Evolutionary conservation across 2,888 invertebrate genomes (phyloP).

Genomic region (Drosophila gaucha): DNA sequence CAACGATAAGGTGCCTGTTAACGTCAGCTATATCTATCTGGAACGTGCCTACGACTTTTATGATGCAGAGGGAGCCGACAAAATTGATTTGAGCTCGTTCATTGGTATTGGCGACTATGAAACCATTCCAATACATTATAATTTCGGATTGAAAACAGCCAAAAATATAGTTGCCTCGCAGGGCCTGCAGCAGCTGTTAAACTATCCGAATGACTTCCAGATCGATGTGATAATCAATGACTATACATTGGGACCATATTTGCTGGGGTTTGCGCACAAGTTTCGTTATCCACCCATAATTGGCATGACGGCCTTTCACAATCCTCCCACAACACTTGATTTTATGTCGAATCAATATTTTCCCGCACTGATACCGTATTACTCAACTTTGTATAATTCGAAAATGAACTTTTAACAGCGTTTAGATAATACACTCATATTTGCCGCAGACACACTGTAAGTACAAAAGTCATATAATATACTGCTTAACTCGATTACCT

Average conservation of each 20-base stretch:
- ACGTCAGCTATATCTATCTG: constrained; percentile 70
- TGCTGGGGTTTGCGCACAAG: constrained; percentile 76
- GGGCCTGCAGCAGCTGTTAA: constrained; percentile 60
- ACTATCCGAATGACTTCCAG: constrained; percentile 73
- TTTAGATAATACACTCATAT: constrained; percentile 58
- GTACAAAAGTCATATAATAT: constrained; percentile 1
- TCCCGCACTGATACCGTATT: constrained; percentile 66
- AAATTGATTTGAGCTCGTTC: constrained; percentile 28
- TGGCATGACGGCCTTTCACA: constrained; percentile 67
- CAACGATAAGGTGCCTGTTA: constrained; percentile 43
- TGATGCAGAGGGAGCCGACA: constrained; percentile 10
- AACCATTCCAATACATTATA: constrained; percentile 35
- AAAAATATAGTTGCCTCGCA: constrained; percentile 43
- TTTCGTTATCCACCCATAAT: constrained; percentile 80
- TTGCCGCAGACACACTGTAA: constrained; percentile 56
- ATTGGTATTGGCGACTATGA: constrained; percentile 40
- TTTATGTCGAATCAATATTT: constrained; percentile 68
- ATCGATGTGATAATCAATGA: constrained; percentile 82
- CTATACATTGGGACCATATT: constrained; percentile 71
- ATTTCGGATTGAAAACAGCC: constrained; percentile 35
- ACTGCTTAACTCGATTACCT: not conserved
- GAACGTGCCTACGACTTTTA: constrained; percentile 61
- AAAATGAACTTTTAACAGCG: constrained; percentile 72
- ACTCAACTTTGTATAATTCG: constrained; percentile 40
- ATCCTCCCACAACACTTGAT: constrained; percentile 57